Conservation (phyloP, 2,113 vertebrate species). For the Axis porcinus region DNA sequence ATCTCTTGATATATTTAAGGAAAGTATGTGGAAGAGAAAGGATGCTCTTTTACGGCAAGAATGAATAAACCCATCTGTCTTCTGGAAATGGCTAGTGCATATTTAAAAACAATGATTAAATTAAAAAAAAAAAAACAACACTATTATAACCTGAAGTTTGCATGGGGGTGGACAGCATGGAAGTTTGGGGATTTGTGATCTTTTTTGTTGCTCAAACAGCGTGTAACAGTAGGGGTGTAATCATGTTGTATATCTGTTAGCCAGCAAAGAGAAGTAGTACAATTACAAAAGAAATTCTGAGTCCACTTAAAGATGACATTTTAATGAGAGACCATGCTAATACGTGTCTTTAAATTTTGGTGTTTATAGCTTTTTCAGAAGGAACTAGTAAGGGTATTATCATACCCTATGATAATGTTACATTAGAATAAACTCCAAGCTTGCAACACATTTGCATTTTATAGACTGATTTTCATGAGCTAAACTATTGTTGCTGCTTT, state of each 20-base stretch:
- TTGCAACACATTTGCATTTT: slow-evolving; percentile 39
- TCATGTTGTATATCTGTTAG: background rate
- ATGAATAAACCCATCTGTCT: slow-evolving; percentile 21
- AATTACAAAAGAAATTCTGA: background rate
- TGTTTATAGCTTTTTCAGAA: slow-evolving; percentile 22
- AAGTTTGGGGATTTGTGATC: background rate
- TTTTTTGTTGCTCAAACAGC: background rate
- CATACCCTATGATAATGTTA: slow-evolving; percentile 30
- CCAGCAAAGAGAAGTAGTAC: background rate
- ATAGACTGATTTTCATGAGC: slow-evolving; percentile 44
- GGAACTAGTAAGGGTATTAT: slow-evolving; percentile 17
- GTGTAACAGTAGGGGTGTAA: background rate
- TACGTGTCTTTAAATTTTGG: background rate
- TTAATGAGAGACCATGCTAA: slow-evolving; percentile 22
- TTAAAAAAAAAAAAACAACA: background rate
- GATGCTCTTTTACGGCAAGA: slow-evolving; percentile 21
- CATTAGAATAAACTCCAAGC: slow-evolving; percentile 57
- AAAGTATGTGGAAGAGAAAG: background rate
- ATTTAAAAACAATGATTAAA: slow-evolving; percentile 16
- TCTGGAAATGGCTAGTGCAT: background rate
- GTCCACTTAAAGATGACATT: slow-evolving; percentile 18
- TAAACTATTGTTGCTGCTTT: slow-evolving; percentile 54
- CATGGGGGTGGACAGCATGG: background rate
- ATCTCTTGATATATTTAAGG: slow-evolving; percentile 68
- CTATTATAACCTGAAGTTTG: background rate